A percentile compares a stretch with the other conserved stretches of the same genome.
phyloP scores from a whole-genome alignment of 2,888 invertebrate genomes.

The Agriopis leucophaearia region DNA sequence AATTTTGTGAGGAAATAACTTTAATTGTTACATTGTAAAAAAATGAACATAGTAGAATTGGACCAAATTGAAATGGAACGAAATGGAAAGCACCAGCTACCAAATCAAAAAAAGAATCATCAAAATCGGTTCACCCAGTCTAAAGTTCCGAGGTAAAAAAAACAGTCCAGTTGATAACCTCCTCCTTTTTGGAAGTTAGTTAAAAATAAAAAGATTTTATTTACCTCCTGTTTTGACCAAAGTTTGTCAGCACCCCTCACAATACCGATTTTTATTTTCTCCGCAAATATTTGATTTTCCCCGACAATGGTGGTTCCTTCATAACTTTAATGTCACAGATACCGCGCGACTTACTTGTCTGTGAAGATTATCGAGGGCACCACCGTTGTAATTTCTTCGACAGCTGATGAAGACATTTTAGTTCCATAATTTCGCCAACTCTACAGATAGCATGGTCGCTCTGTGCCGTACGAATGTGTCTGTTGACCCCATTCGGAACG shows the following conservation, averaged over 20 bases:
- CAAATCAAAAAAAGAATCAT: no score
- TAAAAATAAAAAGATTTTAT: neutral
- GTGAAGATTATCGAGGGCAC: neutral
- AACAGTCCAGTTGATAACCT: no score
- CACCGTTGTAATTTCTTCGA: neutral
- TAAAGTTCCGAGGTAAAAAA: no score
- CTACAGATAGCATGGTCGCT: neutral
- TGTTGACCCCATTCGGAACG: constrained; percentile 11
- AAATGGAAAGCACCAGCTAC: no score
- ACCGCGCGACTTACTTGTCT: neutral
- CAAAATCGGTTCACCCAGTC: no score
- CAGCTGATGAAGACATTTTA: neutral
- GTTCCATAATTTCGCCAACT: neutral
- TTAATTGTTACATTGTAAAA: no score
- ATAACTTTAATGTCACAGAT: constrained; percentile 13
- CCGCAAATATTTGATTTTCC: constrained; percentile 14
- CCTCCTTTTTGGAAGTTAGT: no score
- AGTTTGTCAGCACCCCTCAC: neutral
- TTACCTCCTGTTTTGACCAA: neutral
- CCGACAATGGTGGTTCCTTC: constrained; percentile 7
- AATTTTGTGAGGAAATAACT: no score
- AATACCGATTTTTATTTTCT: neutral
- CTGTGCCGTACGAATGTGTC: constrained; percentile 1
- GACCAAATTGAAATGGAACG: no score
- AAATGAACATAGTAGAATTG: no score